Base-by-base conservation (phyloP, 1,140 invertebrate species). In the Drosophila auraria region DNA sequence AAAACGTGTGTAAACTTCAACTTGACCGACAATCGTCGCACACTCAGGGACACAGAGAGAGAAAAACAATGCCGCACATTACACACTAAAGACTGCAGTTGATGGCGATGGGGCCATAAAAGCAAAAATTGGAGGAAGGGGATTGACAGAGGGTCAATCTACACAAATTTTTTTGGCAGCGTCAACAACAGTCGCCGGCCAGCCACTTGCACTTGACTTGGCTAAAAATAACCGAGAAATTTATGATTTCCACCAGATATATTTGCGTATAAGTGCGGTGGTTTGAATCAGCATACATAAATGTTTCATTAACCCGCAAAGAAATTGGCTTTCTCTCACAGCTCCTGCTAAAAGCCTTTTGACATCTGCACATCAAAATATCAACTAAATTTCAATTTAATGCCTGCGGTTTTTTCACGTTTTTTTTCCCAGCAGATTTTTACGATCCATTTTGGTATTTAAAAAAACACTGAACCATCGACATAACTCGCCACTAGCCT, bases 151-250 rank as follows among this genome's bases (percentile, higher is more conserved):
- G 70, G 68, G 70, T 73, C 68, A 73, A 73, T 72, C 68, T 61
- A 56, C 40, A 66, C n/a, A 38, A 40, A 23, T 62, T 65, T 62
- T 62, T 71, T 81, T 83, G 83, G 83, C 83, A 87, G 54, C 75
- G 70, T 79, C 82, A 65, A 72, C 50, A 82, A 38, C 33, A 38
- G 54, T 47, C 42, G 49, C 23, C 36, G 30, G 40, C 36, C 61
- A 63, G 65, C 77, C 83, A 83, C 84, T 84, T 87, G 84, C 84
- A 87, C 84, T 87, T 87, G 84, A 81, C 73, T 83, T 64, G 27
- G 81, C 84, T 74, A 89, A 87, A 89, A 89, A 83, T 87, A 87
- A 47, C 36, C 49, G 3, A 15, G 36, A 60, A 77, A 87, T 86
- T 86, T 87, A 86, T 87, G 81, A 81, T 86, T 63, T 60, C 56